These are phyloP conservation scores for Xiphophorus hellerii DNA, from an alignment of 2,113 vertebrate species.

Conservation along the genomic window DNA sequence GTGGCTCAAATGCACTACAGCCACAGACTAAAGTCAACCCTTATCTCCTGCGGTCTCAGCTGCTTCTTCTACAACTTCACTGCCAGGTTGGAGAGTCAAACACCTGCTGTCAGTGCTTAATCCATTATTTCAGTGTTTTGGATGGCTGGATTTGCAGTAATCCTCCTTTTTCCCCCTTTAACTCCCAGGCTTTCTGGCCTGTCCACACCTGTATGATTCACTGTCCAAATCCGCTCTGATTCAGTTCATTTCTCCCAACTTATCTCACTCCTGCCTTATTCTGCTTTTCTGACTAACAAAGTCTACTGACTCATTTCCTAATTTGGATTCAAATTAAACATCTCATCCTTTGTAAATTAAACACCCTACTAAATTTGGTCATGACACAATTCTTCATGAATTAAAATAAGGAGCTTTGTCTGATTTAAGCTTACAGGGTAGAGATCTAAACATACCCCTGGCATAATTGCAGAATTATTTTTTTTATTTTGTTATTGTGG, in stretches of 20 bases:
- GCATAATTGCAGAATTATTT: not conserved
- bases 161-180: not conserved
- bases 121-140: not conserved
- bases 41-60: not conserved
- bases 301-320: not conserved
- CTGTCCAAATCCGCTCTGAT: not conserved
- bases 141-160: not conserved
- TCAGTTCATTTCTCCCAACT: not conserved
- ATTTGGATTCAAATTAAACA: not conserved
- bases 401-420: not conserved
- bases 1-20: not conserved
- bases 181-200: not conserved
- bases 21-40: not conserved
- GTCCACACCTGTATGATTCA: not conserved
- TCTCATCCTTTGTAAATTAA: not conserved
- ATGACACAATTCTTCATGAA: not conserved
- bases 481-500: conserved; percentile 1
- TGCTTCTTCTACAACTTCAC: not conserved
- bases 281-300: not conserved
- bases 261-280: not conserved
- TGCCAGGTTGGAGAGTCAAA: not conserved
- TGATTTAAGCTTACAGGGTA: not conserved
- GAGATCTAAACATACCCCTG: not conserved
- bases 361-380: not conserved
- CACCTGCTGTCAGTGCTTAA: not conserved